Evolutionary conservation across 2,113 vertebrate genomes (phyloP), one percentile per base, ranked within the genome.

Genomic region (Morone chrysops): DNA sequence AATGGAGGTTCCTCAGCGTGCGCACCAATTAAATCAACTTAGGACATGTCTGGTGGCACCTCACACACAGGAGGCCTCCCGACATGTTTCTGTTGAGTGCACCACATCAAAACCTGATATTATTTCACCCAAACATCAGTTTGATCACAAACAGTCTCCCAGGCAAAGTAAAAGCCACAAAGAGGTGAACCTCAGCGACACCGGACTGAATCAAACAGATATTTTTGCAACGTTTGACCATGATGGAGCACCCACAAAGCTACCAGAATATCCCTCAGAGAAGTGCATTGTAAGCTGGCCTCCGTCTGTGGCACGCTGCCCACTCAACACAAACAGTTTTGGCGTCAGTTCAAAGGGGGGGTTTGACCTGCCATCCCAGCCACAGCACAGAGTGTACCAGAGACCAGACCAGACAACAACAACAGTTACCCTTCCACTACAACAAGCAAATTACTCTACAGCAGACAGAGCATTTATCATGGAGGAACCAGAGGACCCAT

Each of bases 401-500:
- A 83, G 70, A 75, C 63, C 78, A 60, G 76, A 73, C 31, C 77
- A 74, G 66, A 56, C 60, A 14, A 53, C 80, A 38, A 66, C 75
- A 47, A 16, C 75, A 76, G 72, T 41, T 38, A 59, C 47, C 6
- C 20, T 67, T n/a, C 45, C 18, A 36, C 67, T 62, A 72, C 73
- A 85, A n/a, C 63, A 67, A 57, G 61, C 68, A 41, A 78, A 77
- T 43, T 70, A 68, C 71, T 75, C 59, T 68, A 50, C 20, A 47
- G 78, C 83, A 60, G 85, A 70, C 66, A 80, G 81, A 70, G 69
- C 69, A 48, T 81, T 86, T 77, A 84, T 87, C 79, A 60, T 47
- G 9, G 87, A 93, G 82, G 89, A 91, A 20, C 54, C 82, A 77
- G 92, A 93, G 51, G 87, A 89, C 60, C 84, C 90, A 18, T 86